Base-by-base conservation (phyloP, 2,888 invertebrate species). In the Papilio protenor region DNA sequence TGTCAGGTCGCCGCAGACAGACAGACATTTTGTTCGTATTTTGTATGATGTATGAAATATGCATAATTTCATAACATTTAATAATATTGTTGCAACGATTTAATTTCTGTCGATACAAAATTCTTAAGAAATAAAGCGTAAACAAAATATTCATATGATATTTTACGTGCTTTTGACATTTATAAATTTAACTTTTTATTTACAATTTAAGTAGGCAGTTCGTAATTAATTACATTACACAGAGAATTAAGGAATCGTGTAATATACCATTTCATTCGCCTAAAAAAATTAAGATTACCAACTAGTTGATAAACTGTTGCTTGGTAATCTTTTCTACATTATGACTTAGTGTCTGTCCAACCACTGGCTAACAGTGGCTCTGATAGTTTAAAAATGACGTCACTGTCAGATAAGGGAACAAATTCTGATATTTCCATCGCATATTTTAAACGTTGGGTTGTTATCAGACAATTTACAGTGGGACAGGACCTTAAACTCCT, bases 51-150 rank as follows among this genome's bases (percentile, higher is more conserved):
- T 59, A 59, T 59, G 23, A 21, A 73, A 45, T 10, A 59, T 33
- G 10, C 23, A 14, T 23, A 8, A 59, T 59, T 76, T 71, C 76
- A 71, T 76, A 76, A 76, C n/a, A 49, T 61, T 71, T 70, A 70
- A 23, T 18, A 66, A 47, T 11, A 27, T 47, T 70, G 45, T 47
- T 59, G 76, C 70, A 76, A 76, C 49, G 0, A n/a, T 66, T 75
- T 52, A 64, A 33, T 66, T 66, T 66, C 18, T 66, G 66, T 66
- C 40, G 18, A 66, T 40, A 66, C 18, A 11, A 66, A 33, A 66
- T 66, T 66, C 16, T 33, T 64, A 66, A n/a, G 66, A 64, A 33
- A 64, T 66, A 33, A n/a, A 18, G n/a, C n/a, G 40, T 33, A 64
- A 18, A 66, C 16, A 33, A 40, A 40, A 66, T 33, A n/a, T 40